Percentiles rank a stretch among this genome's conserved stretches.
Conservation (phyloP, 1,140 invertebrate species). For the Lepidostoma basale region DNA sequence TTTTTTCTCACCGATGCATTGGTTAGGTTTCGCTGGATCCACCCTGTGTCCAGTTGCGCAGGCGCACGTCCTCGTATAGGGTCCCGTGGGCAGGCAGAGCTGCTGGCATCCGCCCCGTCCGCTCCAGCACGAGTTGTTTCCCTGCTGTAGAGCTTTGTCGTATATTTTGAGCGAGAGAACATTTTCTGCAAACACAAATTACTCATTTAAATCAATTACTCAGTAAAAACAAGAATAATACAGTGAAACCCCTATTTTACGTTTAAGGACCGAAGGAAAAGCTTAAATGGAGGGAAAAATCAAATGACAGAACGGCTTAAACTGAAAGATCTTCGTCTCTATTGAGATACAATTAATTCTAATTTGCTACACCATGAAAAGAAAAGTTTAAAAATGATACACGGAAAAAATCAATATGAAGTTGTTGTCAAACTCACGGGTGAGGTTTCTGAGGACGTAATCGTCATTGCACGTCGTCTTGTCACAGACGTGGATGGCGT, state of each 20-base stretch:
- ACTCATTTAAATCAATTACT: not conserved
- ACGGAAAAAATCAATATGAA: too few species aligned
- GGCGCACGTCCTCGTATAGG: constrained; percentile 65
- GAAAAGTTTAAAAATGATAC: too few species aligned
- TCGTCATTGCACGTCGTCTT: constrained; percentile 54
- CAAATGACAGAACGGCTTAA: too few species aligned
- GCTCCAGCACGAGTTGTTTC: constrained; percentile 61
- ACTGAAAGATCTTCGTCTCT: too few species aligned
- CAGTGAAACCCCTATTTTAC: not conserved
- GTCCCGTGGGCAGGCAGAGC: constrained; percentile 74
- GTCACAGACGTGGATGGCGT: constrained; percentile 64
- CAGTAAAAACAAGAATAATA: not conserved
- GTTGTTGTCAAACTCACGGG: constrained; percentile 54
- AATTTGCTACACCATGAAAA: too few species aligned
- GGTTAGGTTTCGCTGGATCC: constrained; percentile 56
- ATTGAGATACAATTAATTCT: too few species aligned
- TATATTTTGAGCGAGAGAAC: constrained; percentile 75
- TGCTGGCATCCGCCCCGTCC: constrained; percentile 75
- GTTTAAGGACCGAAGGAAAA: too few species aligned
- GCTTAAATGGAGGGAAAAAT: too few species aligned
- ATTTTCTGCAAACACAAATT: constrained; percentile 52
- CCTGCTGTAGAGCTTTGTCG: constrained; percentile 67
- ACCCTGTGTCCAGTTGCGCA: constrained; percentile 77
- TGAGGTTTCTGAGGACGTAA: constrained; percentile 58
- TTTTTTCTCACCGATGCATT: constrained; percentile 54